Evolutionary conservation across 2,797 vertebrate species (phyloP).

Genomic region (Zenarchopterus dispar): DNA sequence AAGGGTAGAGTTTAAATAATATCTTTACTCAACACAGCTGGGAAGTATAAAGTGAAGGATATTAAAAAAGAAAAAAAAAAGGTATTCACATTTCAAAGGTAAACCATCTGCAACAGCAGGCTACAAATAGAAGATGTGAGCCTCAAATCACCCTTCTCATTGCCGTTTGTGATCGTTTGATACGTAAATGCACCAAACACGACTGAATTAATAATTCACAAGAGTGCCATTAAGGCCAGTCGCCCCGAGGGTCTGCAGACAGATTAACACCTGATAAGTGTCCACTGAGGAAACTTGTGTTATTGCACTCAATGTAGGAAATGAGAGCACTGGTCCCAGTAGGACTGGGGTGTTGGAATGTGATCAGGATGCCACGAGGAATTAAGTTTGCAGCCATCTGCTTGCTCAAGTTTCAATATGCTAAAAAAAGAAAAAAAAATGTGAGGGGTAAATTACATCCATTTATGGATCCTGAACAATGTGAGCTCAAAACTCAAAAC

Average conservation of each 20-base stretch:
- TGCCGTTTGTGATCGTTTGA: slow-evolving; percentile 8
- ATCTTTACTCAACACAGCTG: slow-evolving; percentile 1
- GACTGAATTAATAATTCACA: slow-evolving; percentile 63
- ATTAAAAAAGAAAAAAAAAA: slow-evolving; percentile 23
- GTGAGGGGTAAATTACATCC: slow-evolving; percentile 18
- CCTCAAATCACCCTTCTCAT: not conserved
- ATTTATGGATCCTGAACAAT: slow-evolving; percentile 6
- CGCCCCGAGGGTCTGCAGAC: slow-evolving; percentile 22
- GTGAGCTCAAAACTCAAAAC: not conserved
- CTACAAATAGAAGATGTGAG: slow-evolving; percentile 10
- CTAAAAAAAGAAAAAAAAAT: slow-evolving; percentile 15
- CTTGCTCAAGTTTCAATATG: slow-evolving; percentile 55
- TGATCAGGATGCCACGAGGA: slow-evolving; percentile 62
- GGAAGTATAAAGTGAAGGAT: slow-evolving; percentile 24
- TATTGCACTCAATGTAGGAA: slow-evolving; percentile 55
- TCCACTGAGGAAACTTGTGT: slow-evolving; percentile 39
- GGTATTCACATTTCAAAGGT: slow-evolving; percentile 26
- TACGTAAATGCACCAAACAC: slow-evolving; percentile 54
- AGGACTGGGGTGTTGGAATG: slow-evolving; percentile 58
- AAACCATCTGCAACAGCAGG: slow-evolving; percentile 12
- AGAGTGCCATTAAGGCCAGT: slow-evolving; percentile 48
- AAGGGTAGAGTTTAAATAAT: slow-evolving; percentile 12
- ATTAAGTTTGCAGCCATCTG: slow-evolving; percentile 72
- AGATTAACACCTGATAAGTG: slow-evolving; percentile 61
- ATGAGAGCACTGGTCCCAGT: slow-evolving; percentile 69